Evolutionary conservation across 2,113 vertebrate genomes (phyloP), one percentile per base, ranked within the genome.

Genomic region (Chlamydotis undulata): DNA sequence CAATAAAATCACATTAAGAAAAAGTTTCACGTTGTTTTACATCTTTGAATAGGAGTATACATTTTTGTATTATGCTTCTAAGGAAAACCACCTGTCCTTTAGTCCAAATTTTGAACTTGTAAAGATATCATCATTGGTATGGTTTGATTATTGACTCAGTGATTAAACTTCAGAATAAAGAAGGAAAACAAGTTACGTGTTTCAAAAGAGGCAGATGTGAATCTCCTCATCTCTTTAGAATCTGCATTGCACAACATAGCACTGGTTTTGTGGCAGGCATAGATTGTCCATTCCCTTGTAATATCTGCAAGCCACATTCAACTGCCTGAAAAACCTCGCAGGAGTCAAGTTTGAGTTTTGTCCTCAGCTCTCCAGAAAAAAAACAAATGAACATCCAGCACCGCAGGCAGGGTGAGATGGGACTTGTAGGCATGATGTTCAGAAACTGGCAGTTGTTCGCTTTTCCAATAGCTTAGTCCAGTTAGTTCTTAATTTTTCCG

Each of bases 351-450:
- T 33, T 81, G 64, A 41, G 35, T 69, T 79, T 85, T 91, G 16
- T 12, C 22, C 29, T 80, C 61, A 80, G 12, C 22, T 80, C 26
- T 37, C 39, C 7, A 4, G 14, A 94, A 65, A 39, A 86, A 84
- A 85, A 6, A 57, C 60, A 57, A 47, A 45, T 55, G 33, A 89
- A 84, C 10, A n/a, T 61, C 22, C 1, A 1, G 47, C 39, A 61
- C 12, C 33, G 8, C 25, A 68, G 53, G 53, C 25, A 49, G 28
- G 11, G 15, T 88, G 59, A 80, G 25, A 61, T 0, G 9, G 47
- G 37, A 83, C 52, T 22, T 41, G 24, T 8, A 74, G 45, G 50
- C 67, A 64, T 0, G 0, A n/a, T 2, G 2, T 28, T 61, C 33
- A 19, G 14, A 82, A 92, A 53, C 17, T 41, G 63, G 9, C 17